phyloP scores from a whole-genome alignment of 1,140 invertebrate genomes.

The Cepaea nemoralis region DNA sequence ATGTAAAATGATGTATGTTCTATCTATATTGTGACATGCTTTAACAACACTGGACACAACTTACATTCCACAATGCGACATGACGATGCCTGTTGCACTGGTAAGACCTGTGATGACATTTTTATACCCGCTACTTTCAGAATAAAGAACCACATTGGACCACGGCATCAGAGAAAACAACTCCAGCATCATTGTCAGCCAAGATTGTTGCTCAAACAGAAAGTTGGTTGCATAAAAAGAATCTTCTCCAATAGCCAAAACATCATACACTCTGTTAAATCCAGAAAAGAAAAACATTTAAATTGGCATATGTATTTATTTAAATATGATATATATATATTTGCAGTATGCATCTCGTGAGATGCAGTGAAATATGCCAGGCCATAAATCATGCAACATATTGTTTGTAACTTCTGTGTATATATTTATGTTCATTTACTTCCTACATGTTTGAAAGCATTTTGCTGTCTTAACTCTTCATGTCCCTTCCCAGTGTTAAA shows the following conservation, averaged over 20 bases:
- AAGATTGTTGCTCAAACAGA: conserved; percentile 19
- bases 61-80: conserved; percentile 49
- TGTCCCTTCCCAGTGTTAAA: too few relatives aligned
- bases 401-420: too few relatives aligned
- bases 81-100: conserved; percentile 53
- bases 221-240: conserved; percentile 61
- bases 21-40: too few relatives aligned
- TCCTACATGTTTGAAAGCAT: too few relatives aligned
- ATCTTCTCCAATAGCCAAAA: conserved; percentile 53
- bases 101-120: conserved; percentile 48
- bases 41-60: conserved; percentile 15
- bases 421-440: too few relatives aligned
- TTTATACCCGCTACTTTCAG: conserved; percentile 45
- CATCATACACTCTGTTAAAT: conserved; percentile 53
- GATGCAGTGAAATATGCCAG: too few relatives aligned
- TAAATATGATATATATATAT: too few relatives aligned
- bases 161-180: conserved; percentile 43
- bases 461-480: too few relatives aligned
- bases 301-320: too few relatives aligned
- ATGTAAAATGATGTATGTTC: too few relatives aligned
- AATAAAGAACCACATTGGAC: conserved; percentile 48
- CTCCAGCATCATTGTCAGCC: conserved; percentile 32
- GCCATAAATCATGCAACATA: too few relatives aligned
- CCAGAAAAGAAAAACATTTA: not conserved
- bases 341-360: too few relatives aligned